phyloP scores from a whole-genome alignment of 2,888 invertebrate genomes.

The Limenitis camilla region DNA sequence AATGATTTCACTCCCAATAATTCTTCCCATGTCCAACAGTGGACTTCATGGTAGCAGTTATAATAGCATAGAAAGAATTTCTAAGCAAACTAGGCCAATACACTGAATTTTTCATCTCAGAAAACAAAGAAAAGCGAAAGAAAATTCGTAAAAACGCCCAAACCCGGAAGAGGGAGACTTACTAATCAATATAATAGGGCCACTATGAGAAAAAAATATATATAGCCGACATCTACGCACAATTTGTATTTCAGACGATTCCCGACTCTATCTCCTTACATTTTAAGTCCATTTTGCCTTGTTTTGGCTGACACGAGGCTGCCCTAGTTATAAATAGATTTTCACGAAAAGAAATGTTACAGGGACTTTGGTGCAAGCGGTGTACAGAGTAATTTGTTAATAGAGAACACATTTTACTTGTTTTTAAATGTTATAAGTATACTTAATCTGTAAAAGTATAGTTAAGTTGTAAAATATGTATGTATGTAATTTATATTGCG shows the following conservation, averaged over 20 bases:
- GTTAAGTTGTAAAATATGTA: too few species aligned
- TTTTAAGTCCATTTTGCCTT: slow-evolving; percentile 34
- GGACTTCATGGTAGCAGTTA: too few species aligned
- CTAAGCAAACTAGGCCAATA: slow-evolving; percentile 1
- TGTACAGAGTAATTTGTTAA: slow-evolving; percentile 43
- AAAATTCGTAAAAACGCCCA: slow-evolving; percentile 60
- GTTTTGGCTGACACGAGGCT: slow-evolving; percentile 39
- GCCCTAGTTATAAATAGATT: slow-evolving; percentile 76
- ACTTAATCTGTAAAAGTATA: not conserved
- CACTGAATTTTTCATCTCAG: slow-evolving; percentile 28
- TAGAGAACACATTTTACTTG: slow-evolving; percentile 28
- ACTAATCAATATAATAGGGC: slow-evolving; percentile 75
- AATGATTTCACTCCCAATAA: too few species aligned
- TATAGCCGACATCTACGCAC: slow-evolving; percentile 51
- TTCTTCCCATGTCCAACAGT: too few species aligned
- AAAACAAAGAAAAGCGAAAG: slow-evolving; percentile 60
- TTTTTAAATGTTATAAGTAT: not conserved
- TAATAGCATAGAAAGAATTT: not conserved
- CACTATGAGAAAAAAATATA: slow-evolving; percentile 66
- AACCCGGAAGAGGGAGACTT: slow-evolving; percentile 62
- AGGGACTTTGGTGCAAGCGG: slow-evolving; percentile 71
- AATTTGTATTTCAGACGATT: slow-evolving; percentile 26
- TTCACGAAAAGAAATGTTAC: slow-evolving; percentile 75
- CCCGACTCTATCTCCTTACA: slow-evolving; percentile 26
- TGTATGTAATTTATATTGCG: too few species aligned